Percentiles rank a stretch among this genome's conserved stretches.
phyloP scores from a whole-genome alignment of 92 coral and sea anemone genomes.

The Galaxea fascicularis region DNA sequence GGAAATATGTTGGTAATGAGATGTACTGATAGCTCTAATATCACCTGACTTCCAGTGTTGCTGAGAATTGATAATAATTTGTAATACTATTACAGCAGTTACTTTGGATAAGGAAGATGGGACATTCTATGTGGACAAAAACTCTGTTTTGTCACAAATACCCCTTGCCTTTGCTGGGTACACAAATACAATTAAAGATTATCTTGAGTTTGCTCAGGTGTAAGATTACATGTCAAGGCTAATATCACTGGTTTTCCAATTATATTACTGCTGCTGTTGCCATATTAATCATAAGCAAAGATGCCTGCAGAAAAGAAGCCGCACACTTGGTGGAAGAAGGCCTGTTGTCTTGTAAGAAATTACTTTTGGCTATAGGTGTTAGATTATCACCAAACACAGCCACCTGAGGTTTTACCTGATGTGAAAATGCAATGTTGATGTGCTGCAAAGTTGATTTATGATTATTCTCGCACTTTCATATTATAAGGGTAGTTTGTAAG shows the following conservation, averaged over 20 bases:
- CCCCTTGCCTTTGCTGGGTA: not conserved
- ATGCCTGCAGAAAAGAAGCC: slow-evolving; percentile 16
- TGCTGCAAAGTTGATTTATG: too few species aligned
- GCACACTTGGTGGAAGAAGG: slow-evolving; percentile 27
- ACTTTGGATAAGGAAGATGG: not conserved
- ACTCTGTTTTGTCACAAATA: not conserved
- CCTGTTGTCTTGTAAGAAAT: slow-evolving; percentile 29
- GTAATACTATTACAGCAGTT: not conserved
- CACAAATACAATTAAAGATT: not conserved
- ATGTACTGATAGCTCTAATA: not conserved
- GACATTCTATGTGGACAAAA: not conserved
- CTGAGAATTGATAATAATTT: not conserved
- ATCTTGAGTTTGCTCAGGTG: not conserved
- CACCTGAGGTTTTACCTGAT: not conserved
- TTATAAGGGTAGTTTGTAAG: not conserved
- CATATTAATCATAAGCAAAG: not conserved
- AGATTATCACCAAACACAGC: not conserved
- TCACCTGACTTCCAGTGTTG: not conserved
- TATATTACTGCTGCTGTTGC: not conserved
- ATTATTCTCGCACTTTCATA: too few species aligned
- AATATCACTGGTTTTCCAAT: not conserved
- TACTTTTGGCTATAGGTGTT: not conserved
- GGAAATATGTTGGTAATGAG: not conserved
- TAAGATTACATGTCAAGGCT: not conserved
- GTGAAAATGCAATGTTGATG: not conserved